These are phyloP conservation scores for Scolopax mira DNA, from an alignment of 2,113 vertebrate genomes.

Conservation along the genomic window DNA sequence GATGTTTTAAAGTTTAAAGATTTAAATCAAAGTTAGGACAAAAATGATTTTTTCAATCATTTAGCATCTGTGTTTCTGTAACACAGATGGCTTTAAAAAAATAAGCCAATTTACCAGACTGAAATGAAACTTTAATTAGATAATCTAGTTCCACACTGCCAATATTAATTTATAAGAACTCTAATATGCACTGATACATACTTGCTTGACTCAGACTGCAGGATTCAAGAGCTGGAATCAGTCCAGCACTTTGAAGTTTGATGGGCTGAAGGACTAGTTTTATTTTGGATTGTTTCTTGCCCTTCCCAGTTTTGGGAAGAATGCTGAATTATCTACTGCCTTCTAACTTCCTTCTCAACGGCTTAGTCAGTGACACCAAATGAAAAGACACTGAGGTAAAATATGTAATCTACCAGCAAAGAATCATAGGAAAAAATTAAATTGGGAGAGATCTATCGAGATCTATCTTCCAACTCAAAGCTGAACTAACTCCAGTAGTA, in stretches of 20 bases:
- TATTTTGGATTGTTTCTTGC: not conserved
- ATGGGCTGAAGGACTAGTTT: not conserved
- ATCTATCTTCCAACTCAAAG: not conserved
- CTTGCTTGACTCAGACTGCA: not conserved
- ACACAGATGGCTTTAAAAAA: not conserved
- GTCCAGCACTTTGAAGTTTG: not conserved
- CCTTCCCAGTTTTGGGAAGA: not conserved
- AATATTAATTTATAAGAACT: not conserved
- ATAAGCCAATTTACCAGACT: not conserved
- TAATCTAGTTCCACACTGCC: not conserved
- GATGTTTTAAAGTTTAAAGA: not conserved
- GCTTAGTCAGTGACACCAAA: not conserved
- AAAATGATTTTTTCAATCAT: not conserved
- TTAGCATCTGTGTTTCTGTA: not conserved
- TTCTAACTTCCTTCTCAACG: not conserved
- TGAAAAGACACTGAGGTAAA: not conserved
- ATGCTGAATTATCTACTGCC: not conserved
- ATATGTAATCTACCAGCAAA: not conserved
- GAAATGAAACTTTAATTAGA: not conserved
- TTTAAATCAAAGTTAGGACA: not conserved
- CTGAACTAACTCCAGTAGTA: not conserved
- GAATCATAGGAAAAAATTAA: not conserved
- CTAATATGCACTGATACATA: not conserved
- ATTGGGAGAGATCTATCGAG: not conserved
- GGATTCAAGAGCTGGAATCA: not conserved